These are phyloP conservation scores for Podotricha telesiphe DNA, from an alignment of 2,888 invertebrate genomes.

Conservation along the genomic window DNA sequence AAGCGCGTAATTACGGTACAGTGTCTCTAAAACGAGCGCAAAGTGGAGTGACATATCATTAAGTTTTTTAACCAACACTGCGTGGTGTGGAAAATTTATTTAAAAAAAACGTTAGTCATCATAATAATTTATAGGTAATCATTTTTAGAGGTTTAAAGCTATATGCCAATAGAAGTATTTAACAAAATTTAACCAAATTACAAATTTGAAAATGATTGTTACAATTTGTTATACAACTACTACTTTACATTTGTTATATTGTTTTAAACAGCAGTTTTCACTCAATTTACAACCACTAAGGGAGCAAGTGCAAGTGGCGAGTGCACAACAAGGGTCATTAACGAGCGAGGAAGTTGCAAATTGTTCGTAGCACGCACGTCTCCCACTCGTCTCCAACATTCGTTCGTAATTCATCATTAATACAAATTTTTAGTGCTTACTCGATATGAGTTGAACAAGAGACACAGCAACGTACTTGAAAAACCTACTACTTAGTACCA, in stretches of 20 bases:
- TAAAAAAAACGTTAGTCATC: too few relatives aligned
- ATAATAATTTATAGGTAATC: too few relatives aligned
- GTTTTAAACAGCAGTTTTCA: slow-evolving; percentile 18
- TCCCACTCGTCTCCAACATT: slow-evolving; percentile 35
- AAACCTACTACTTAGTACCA: too few relatives aligned
- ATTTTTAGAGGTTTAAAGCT: not conserved
- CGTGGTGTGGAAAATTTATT: too few relatives aligned
- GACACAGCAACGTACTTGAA: not conserved
- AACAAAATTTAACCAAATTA: not conserved
- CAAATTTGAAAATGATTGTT: not conserved
- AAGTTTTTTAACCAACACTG: too few relatives aligned
- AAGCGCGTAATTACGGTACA: too few relatives aligned
- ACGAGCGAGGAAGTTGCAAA: slow-evolving; percentile 37
- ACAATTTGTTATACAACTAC: not conserved
- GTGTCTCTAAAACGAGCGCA: not conserved
- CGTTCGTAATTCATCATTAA: not conserved
- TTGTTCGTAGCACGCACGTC: slow-evolving; percentile 37
- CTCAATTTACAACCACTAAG: slow-evolving; percentile 15
- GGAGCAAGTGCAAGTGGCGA: slow-evolving; percentile 16
- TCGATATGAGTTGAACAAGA: not conserved
- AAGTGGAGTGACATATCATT: not conserved
- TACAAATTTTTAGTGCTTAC: not conserved
- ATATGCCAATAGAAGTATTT: not conserved
- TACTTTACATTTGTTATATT: not conserved
- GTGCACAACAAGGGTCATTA: slow-evolving; percentile 16